These are phyloP conservation scores for Hippasteria phrygiana DNA, from an alignment of 53 echinoderm and acorn worm species.

Conservation along the genomic window DNA sequence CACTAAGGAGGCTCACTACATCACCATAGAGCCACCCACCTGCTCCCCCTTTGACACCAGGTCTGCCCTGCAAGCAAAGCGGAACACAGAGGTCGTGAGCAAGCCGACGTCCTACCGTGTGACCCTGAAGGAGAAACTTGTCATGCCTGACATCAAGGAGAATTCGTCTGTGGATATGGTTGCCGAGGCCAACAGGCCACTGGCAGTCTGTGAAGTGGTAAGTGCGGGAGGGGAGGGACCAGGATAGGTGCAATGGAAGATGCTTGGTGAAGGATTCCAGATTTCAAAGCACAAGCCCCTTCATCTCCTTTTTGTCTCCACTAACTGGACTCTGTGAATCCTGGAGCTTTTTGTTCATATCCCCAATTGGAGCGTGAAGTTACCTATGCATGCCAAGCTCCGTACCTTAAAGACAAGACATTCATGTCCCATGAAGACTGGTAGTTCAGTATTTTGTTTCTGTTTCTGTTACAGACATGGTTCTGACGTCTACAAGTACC, in stretches of 20 bases:
- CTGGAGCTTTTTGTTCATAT: too few species aligned
- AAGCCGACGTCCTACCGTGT: conserved; percentile 44
- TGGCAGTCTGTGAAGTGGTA: conserved; percentile 69
- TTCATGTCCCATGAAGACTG: neutral
- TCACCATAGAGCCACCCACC: conserved; percentile 52
- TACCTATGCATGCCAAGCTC: too few species aligned
- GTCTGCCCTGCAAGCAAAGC: neutral
- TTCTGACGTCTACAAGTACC: conserved; percentile 19
- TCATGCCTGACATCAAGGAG: conserved; percentile 31
- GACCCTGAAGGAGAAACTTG: conserved; percentile 44
- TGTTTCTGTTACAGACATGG: conserved; percentile 46
- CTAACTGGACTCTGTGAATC: too few species aligned
- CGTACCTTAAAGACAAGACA: too few species aligned
- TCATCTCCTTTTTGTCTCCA: too few species aligned
- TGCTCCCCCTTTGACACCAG: conserved; percentile 42
- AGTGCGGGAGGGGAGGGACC: too few species aligned
- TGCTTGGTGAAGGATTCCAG: too few species aligned
- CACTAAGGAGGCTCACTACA: conserved; percentile 54
- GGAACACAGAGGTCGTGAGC: neutral
- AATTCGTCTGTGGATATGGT: conserved; percentile 23
- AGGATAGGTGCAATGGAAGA: too few species aligned
- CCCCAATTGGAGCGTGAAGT: too few species aligned
- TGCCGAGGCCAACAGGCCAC: conserved; percentile 31
- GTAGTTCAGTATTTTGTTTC: neutral
- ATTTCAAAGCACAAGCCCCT: too few species aligned